A percentile compares a stretch with the other conserved stretches of the same genome.
These are phyloP conservation scores for Nannoperca obscura DNA, from an alignment of 2,797 vertebrate genomes.

Conservation along the genomic window DNA sequence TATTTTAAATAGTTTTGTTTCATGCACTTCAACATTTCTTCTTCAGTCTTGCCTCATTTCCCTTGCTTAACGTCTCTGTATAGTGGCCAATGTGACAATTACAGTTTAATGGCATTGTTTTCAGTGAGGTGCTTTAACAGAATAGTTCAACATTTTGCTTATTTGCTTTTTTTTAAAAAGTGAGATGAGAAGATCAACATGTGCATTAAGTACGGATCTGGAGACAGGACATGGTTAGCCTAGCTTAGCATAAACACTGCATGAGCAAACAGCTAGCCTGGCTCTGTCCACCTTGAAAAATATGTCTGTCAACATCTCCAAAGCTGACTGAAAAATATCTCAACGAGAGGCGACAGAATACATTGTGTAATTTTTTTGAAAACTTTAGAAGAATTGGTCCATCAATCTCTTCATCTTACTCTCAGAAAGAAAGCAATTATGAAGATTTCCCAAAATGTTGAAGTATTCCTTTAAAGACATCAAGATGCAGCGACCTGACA, in stretches of 20 bases:
- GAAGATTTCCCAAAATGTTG: neutral
- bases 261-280: neutral
- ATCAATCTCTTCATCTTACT: neutral
- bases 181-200: neutral
- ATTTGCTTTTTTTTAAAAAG: neutral
- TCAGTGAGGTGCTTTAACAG: neutral
- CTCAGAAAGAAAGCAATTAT: neutral
- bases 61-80: neutral
- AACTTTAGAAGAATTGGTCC: neutral
- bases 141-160: neutral
- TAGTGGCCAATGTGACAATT: neutral
- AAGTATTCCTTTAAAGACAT: neutral
- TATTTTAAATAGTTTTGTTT: slow-evolving; percentile 51
- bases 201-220: neutral
- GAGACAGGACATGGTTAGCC: neutral
- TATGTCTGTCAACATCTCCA: neutral
- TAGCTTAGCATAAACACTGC: neutral
- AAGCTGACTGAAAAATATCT: neutral
- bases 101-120: neutral
- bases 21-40: slow-evolving; percentile 6
- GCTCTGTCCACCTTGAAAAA: neutral
- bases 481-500: neutral
- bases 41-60: slow-evolving; percentile 3
- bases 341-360: neutral
- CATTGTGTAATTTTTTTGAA: neutral